Conservation (phyloP, 2,113 vertebrate genomes). For the Vombatus ursinus region DNA sequence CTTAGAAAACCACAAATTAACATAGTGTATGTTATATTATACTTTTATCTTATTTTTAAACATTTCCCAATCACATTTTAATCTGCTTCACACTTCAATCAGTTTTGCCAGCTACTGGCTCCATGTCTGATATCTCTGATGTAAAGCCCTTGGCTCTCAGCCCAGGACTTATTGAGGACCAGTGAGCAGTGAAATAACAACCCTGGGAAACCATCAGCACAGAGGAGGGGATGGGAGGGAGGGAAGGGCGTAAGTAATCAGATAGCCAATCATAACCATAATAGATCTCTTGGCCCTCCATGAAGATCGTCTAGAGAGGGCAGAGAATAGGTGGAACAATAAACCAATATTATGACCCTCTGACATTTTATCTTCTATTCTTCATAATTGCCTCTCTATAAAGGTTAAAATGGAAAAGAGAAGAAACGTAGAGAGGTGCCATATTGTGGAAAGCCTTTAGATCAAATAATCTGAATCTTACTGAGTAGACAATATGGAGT, state of each 20-base stretch:
- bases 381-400: too few species aligned
- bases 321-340: neutral
- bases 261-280: neutral
- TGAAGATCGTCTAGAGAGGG: neutral
- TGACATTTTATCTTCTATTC: too few species aligned
- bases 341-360: neutral
- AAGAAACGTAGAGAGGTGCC: neutral
- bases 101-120: neutral
- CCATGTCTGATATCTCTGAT: neutral
- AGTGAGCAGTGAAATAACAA: neutral
- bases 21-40: neutral
- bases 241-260: too few species aligned
- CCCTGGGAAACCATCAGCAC: neutral
- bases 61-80: neutral
- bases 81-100: neutral
- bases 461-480: too few species aligned
- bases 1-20: neutral
- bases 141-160: neutral
- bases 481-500: too few species aligned
- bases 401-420: neutral
- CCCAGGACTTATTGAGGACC: neutral
- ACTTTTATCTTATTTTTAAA: neutral
- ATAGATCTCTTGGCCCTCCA: neutral
- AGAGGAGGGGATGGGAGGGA: neutral
- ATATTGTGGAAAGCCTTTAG: neutral